Conservation (phyloP, 2,888 invertebrate species). For the Eupithecia inturbata region DNA sequence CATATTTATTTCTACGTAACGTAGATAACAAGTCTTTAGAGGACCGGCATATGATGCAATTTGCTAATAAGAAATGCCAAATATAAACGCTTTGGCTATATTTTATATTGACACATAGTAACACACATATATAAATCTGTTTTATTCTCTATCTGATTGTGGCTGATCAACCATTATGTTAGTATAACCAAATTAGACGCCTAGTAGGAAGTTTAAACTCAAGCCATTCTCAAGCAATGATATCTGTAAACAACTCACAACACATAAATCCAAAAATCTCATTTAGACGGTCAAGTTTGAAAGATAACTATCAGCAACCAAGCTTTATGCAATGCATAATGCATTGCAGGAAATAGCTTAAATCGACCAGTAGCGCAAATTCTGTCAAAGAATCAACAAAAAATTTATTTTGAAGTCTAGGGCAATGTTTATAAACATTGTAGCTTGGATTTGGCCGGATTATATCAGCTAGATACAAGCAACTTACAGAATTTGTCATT, state of each 20-base stretch:
- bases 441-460: not conserved
- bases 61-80: not conserved
- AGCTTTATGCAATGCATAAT: no score
- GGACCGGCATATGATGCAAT: not conserved
- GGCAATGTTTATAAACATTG: no score
- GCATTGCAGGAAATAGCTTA: not conserved
- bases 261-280: not conserved
- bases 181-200: not conserved
- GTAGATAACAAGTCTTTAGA: not conserved
- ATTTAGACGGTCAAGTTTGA: not conserved
- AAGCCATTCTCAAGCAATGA: not conserved
- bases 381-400: not conserved
- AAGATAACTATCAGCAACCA: no score
- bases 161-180: not conserved
- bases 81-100: not conserved
- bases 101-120: not conserved
- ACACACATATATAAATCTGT: constrained; percentile 1
- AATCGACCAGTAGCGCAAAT: not conserved
- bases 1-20: not conserved
- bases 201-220: not conserved
- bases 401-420: not conserved
- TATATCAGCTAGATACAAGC: not conserved
- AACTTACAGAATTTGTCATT: not conserved
- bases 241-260: not conserved
- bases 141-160: not conserved